Evolutionary conservation across 2,888 invertebrate species (phyloP).

Genomic region (Saturnia pavonia): DNA sequence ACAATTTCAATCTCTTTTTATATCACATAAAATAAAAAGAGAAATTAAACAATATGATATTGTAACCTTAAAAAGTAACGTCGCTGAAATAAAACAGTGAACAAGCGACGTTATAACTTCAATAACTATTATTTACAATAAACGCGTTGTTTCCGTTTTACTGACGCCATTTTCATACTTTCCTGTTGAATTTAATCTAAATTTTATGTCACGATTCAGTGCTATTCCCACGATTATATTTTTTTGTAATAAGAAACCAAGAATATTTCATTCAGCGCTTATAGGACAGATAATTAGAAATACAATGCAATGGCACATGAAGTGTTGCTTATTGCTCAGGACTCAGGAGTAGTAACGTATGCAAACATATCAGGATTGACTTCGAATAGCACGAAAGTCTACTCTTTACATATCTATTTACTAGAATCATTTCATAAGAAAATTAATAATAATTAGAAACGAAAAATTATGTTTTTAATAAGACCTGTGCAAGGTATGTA

Average conservation of each 20-base stretch:
- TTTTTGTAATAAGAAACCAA: not conserved
- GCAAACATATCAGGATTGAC: too few species aligned
- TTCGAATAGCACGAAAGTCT: too few species aligned
- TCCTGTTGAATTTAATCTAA: not conserved
- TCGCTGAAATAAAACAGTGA: not conserved
- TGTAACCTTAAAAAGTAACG: not conserved
- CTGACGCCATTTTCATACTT: not conserved
- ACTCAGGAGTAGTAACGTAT: too few species aligned
- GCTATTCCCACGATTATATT: not conserved
- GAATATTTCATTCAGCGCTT: not conserved
- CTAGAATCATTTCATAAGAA: not conserved
- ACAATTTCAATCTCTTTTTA: not conserved
- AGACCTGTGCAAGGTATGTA: too few species aligned
- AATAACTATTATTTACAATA: constrained; percentile 5
- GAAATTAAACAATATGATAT: not conserved
- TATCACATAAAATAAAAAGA: not conserved
- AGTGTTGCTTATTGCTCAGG: too few species aligned
- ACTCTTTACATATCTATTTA: not conserved
- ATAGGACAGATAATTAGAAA: not conserved
- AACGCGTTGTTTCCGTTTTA: not conserved
- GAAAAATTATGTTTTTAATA: not conserved
- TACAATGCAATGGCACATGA: too few species aligned
- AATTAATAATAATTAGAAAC: not conserved
- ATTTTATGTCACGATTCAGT: not conserved
- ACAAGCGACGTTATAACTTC: not conserved